phyloP scores from a whole-genome alignment of 92 coral and sea anemone species.

The Nematostella vectensis region DNA sequence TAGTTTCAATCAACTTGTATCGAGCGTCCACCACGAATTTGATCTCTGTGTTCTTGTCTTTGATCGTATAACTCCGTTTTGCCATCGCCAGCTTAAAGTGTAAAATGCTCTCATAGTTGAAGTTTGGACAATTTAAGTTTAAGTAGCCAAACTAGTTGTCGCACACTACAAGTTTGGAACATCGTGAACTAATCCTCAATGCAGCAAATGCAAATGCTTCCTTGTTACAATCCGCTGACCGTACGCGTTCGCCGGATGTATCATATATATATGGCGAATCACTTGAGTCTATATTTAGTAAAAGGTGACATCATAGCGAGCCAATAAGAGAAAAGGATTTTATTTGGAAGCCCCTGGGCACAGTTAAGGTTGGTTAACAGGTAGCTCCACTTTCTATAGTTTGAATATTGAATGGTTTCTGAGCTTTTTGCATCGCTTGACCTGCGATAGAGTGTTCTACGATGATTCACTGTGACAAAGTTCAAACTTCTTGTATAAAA shows the following conservation, averaged over 20 bases:
- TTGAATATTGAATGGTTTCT: too few species aligned
- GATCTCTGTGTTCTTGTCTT: conserved; percentile 87
- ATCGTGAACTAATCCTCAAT: too few species aligned
- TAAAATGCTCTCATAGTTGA: too few species aligned
- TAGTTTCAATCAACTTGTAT: conserved; percentile 84
- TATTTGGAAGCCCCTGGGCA: background rate
- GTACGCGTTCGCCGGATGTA: background rate
- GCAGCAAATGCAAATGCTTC: conserved; percentile 5
- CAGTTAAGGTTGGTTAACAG: too few species aligned
- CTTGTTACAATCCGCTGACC: conserved; percentile 30
- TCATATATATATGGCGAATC: conserved; percentile 34
- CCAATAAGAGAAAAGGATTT: conserved; percentile 35
- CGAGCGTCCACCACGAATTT: conserved; percentile 86
- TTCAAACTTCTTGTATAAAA: too few species aligned
- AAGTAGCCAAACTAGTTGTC: too few species aligned
- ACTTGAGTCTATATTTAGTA: conserved; percentile 57
- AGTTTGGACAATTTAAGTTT: too few species aligned
- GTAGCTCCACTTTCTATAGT: too few species aligned
- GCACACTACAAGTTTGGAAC: too few species aligned
- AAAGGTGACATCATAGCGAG: conserved; percentile 43
- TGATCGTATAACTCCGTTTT: conserved; percentile 80
- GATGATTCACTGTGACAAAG: too few species aligned
- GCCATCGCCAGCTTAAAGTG: conserved; percentile 48
- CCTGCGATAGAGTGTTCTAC: too few species aligned
- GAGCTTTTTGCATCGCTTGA: too few species aligned